These are phyloP conservation scores for Lycocerus yunnanus DNA, from an alignment of 2,888 invertebrate genomes.

Conservation along the genomic window DNA sequence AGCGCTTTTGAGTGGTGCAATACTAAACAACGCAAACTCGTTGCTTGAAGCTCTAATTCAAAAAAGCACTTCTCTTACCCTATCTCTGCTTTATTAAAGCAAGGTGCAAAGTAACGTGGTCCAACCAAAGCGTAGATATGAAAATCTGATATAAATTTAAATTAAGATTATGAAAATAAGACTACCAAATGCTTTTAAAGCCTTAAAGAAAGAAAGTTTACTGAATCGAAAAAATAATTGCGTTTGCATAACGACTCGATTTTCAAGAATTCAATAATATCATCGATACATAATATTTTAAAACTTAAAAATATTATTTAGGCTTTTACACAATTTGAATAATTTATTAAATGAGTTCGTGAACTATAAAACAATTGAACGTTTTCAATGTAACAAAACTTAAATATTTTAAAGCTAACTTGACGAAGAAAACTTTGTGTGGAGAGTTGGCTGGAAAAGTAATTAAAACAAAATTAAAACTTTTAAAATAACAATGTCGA, in stretches of 20 bases:
- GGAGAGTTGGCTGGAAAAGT: not conserved
- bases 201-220: slow-evolving; percentile 10
- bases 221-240: slow-evolving; percentile 23
- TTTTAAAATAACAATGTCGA: not conserved
- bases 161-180: slow-evolving; percentile 29
- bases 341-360: not conserved
- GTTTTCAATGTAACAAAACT: not conserved
- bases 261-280: not conserved
- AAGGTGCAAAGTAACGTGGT: slow-evolving; percentile 6
- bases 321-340: not conserved
- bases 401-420: not conserved
- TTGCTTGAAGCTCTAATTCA: not conserved
- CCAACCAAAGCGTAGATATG: slow-evolving; percentile 14
- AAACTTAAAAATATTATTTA: not conserved
- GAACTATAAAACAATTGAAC: not conserved
- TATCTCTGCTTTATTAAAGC: not conserved
- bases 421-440: not conserved
- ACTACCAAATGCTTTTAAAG: slow-evolving; percentile 12
- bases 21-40: not conserved
- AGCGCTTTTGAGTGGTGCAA: not conserved
- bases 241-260: slow-evolving; percentile 13
- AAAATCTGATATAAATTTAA: slow-evolving; percentile 28
- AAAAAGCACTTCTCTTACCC: not conserved
- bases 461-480: not conserved
- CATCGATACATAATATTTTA: not conserved